Evolutionary conservation across 2,797 vertebrate genomes (phyloP), one percentile per base, ranked within the genome.

Genomic region (Halcyon chelicuti): DNA sequence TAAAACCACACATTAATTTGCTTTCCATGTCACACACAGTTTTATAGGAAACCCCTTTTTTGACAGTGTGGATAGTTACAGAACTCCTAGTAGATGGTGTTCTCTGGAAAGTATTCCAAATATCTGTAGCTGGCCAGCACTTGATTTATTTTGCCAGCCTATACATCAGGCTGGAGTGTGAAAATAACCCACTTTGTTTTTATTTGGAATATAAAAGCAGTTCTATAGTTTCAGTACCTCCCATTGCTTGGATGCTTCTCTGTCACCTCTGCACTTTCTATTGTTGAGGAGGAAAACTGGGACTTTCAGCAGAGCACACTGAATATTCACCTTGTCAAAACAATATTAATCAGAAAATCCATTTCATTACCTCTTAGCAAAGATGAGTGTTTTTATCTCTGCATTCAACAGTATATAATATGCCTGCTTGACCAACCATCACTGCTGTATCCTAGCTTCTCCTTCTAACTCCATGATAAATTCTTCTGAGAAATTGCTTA

Each of bases 101-200:
- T 61, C 58, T 90, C 74, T 88, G 88, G 88, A 96, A 96, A 93
- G 55, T 81, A 93, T 97, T 94, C 63, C 79, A 91, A 23, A 70
- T 93, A 86, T 93, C 90, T 88, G 70, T 94, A 96, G 82, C 79
- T 90, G 73, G 76, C 73, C 80, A 95, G 67, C 44, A 73, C 60
- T 86, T 93, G 90, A 95, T 92, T 96, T 94, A 94, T 96, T 94
- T 96, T 94, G 65, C 90, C 71, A 93, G 76, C 66, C 75, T 76
- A 94, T 67, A 63, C 63, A 94, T 75, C 78, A 94, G 78, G 49
- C 84, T 70, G 75, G 54, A 49, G 40, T 79, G 63, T 92, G 85
- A 93, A 88, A 94, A 92, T 71, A 93, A 33, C 12, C 33, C 77
- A 85, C 55, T 95, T 94, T 90, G 96, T 95, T 95, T 94, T 95